Conservation (phyloP, 2,797 vertebrate genomes). For the Rhyacichthys aspro region DNA sequence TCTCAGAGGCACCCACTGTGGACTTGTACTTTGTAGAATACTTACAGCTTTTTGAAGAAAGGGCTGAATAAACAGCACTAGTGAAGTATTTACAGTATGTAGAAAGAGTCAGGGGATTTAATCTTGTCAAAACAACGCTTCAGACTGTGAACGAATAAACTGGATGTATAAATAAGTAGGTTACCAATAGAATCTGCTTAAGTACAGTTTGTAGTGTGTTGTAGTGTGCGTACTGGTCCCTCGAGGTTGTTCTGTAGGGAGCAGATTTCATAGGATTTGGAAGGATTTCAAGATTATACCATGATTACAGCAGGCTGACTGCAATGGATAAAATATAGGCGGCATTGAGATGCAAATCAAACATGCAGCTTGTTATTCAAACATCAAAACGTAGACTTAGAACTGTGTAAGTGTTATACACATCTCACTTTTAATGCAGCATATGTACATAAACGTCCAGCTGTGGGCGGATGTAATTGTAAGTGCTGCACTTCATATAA, state of each 20-base stretch:
- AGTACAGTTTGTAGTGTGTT: not conserved
- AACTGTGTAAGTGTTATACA: constrained; percentile 9
- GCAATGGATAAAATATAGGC: constrained; percentile 50
- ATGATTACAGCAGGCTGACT: constrained; percentile 63
- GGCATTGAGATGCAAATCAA: constrained; percentile 55
- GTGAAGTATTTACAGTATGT: not conserved
- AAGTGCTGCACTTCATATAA: not conserved
- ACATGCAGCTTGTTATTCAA: constrained; percentile 25
- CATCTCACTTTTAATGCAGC: constrained; percentile 10
- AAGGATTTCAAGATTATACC: constrained; percentile 78
- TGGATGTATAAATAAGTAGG: constrained; percentile 6
- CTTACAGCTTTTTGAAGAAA: constrained; percentile 6
- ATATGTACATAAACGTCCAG: not conserved
- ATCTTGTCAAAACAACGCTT: constrained; percentile 1
- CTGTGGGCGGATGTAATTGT: not conserved
- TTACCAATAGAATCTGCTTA: constrained; percentile 7
- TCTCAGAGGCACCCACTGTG: not conserved
- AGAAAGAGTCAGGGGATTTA: not conserved
- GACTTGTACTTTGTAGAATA: constrained; percentile 3
- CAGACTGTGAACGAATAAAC: constrained; percentile 1
- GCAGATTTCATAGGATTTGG: constrained; percentile 75
- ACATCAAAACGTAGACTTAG: constrained; percentile 21
- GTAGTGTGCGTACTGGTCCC: constrained; percentile 6
- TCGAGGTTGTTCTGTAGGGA: constrained; percentile 19
- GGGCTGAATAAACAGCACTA: not conserved